Base-by-base conservation (phyloP, 2,113 vertebrate genomes). In the Falco punctatus region DNA sequence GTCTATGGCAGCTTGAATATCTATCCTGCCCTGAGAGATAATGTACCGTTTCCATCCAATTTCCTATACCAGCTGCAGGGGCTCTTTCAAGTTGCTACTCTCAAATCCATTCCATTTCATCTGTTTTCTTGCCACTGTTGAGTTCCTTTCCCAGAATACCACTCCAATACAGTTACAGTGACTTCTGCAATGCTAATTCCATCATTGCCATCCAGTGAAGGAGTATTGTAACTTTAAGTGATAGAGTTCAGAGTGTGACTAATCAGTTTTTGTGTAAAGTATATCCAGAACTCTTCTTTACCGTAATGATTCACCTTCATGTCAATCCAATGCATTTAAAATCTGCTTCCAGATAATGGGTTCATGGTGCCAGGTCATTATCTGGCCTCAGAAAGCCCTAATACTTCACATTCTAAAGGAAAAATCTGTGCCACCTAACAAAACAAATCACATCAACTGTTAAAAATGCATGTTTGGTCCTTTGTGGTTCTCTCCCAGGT, bases 281-380 rank as follows among this genome's bases (percentile, higher is more conserved):
- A 46, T 64, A 62, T 72, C 57, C 82, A 85, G 26, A 78, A 15
- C 28, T 88, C 35, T 49, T 83, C 75, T 92, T 79, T 79, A 42
- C 55, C 4, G 4, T 67, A 81, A 81, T 65, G 40, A 72, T 94
- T 94, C 88, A 92, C 83, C 74, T 91, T 79, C 26, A 73, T 91
- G 91, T 82, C 95, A 82, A 92, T 61, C 30, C 83, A 87, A 89
- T 94, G 65, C 81, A 89, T 92, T 91, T 85, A 92, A 94, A 96
- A 91, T 96, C 38, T 91, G 69, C 52, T 48, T 91, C 27, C 30
- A 35, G 33, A 72, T 58, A 72, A 86, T 52, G 58, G 24, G 62
- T 52, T 94, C 24, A 17, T 33, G 32, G 27, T 87, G 40, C 30
- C 17, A 65, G 51, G 92, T 95, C 24, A 58, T 54, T 79, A 59